phyloP scores from a whole-genome alignment of 2,113 vertebrate genomes.

The Coptodon bakossiorum region DNA sequence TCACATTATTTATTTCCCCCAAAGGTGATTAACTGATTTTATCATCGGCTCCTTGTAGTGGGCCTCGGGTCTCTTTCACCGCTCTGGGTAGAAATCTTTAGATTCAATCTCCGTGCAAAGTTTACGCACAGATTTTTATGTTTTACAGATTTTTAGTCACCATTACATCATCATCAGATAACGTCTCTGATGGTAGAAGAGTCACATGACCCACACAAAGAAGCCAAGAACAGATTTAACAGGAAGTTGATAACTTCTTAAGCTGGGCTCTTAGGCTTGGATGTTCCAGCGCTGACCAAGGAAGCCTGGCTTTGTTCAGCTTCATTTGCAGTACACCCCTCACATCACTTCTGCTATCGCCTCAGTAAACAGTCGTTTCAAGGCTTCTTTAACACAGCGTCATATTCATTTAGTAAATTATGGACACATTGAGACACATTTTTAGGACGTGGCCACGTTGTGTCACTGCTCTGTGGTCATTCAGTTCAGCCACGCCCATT shows the following conservation, averaged over 20 bases:
- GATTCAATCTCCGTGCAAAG: accelerated
- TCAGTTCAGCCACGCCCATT: background rate
- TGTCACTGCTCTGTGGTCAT: background rate
- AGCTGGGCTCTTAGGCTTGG: background rate
- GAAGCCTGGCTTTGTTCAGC: background rate
- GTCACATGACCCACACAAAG: background rate
- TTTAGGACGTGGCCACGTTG: background rate
- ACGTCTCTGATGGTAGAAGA: background rate
- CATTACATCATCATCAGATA: background rate
- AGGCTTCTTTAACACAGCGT: background rate
- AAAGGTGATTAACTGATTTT: background rate
- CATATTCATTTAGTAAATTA: accelerated
- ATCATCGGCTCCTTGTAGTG: background rate
- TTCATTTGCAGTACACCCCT: accelerated
- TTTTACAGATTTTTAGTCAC: background rate
- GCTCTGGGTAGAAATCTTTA: background rate
- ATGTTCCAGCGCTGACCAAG: accelerated
- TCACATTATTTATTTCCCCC: background rate
- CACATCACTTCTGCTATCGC: background rate
- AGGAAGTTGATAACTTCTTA: background rate
- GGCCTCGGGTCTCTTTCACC: background rate
- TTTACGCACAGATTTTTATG: background rate
- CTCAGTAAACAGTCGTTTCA: background rate
- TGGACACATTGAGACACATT: background rate
- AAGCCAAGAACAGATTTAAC: background rate